Evolutionary conservation across 2,113 vertebrate species (phyloP).

Genomic region (Eonycteris spelaea): DNA sequence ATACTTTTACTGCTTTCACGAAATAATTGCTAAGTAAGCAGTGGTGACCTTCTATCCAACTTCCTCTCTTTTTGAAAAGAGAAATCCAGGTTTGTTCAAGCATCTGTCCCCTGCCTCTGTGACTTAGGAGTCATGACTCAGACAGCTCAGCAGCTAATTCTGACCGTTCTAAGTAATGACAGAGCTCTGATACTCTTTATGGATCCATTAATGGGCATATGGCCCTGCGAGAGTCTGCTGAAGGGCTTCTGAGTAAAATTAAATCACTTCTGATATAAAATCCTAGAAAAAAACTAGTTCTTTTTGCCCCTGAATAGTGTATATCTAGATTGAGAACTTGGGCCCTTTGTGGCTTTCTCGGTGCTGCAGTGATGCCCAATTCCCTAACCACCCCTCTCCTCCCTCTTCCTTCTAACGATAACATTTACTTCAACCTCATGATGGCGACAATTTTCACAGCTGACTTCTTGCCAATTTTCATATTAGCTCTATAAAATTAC

Average conservation of each 20-base stretch:
- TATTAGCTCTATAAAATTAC: neutral
- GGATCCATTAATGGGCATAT: neutral
- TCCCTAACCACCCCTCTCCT: neutral
- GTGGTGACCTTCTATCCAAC: neutral
- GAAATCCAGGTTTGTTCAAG: neutral
- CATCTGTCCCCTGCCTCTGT: neutral
- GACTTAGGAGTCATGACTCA: neutral
- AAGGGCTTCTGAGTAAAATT: neutral
- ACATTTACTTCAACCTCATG: neutral
- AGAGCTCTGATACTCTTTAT: neutral
- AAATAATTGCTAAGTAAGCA: neutral
- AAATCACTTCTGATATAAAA: constrained; percentile 26
- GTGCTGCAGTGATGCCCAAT: neutral
- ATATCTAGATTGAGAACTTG: neutral
- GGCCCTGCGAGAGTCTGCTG: neutral
- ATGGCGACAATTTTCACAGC: neutral
- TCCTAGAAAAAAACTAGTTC: neutral
- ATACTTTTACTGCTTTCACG: neutral
- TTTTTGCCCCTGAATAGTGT: neutral
- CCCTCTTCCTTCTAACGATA: neutral
- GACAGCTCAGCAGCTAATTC: neutral
- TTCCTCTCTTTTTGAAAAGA: neutral
- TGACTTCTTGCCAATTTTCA: neutral
- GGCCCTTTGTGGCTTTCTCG: neutral
- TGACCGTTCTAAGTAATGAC: neutral